phyloP scores from a whole-genome alignment of 2,113 vertebrate genomes.

The Daboia siamensis region DNA sequence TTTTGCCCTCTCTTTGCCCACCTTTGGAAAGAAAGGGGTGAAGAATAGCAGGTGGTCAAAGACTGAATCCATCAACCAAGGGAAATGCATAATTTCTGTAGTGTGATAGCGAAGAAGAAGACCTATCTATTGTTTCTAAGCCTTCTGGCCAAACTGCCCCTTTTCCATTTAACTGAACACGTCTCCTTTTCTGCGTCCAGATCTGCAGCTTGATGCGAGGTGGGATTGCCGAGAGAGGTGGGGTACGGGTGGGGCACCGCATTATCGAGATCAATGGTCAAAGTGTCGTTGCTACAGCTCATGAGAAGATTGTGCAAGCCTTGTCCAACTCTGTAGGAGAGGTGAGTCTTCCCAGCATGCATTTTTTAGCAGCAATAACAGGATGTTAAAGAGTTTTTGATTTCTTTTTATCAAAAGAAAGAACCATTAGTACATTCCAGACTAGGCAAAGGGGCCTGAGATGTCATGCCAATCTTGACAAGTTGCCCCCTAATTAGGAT shows the following conservation, averaged over 20 bases:
- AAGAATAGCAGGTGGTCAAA: neutral
- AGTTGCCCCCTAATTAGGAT: neutral
- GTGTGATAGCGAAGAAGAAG: neutral
- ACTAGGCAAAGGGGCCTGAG: neutral
- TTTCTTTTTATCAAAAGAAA: neutral
- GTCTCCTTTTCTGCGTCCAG: conserved; percentile 61
- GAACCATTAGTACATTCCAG: neutral
- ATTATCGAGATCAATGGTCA: conserved; percentile 99
- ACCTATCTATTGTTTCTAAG: neutral
- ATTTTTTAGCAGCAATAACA: neutral
- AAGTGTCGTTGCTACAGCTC: conserved; percentile 95
- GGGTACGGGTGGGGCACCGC: conserved; percentile 92
- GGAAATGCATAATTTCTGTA: neutral
- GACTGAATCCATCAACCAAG: neutral
- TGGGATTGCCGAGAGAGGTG: conserved; percentile 95
- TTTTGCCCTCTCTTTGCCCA: neutral
- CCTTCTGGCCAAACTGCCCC: neutral
- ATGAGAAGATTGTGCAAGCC: conserved; percentile 98
- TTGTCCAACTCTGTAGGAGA: conserved; percentile 97
- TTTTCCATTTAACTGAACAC: neutral
- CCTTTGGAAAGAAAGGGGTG: neutral
- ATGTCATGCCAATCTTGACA: neutral
- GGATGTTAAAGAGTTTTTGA: fast-evolving
- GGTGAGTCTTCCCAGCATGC: conserved; percentile 69
- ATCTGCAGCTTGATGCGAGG: conserved; percentile 98